Evolutionary conservation across 1,140 invertebrate genomes (phyloP).

Genomic region (Cardiocondyla obscurior): DNA sequence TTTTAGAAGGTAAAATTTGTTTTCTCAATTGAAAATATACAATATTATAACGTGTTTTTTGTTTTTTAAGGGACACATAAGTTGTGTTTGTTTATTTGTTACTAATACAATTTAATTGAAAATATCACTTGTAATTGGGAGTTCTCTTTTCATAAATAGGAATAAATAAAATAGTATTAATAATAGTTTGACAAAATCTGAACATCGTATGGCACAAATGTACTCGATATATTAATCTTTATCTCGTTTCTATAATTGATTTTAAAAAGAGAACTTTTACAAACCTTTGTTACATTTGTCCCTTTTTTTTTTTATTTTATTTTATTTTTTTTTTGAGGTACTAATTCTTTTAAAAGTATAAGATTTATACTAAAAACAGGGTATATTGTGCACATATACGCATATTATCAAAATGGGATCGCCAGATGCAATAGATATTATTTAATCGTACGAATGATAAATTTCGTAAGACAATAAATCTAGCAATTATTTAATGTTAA

Average conservation of each 20-base stretch:
- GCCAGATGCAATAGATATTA: conserved; percentile 2
- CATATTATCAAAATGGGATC: not conserved
- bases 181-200: conserved; percentile 8
- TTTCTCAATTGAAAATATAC: not conserved
- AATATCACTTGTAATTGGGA: not conserved
- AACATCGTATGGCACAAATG: not conserved
- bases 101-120: conserved; percentile 34
- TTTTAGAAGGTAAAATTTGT: conserved; percentile 31
- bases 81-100: conserved; percentile 16
- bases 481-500: conserved; percentile 9
- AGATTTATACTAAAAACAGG: conserved; percentile 17
- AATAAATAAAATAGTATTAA: conserved; percentile 8
- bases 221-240: conserved; percentile 1
- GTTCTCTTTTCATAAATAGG: not conserved
- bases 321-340: no score
- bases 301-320: no score
- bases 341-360: conserved; percentile 36
- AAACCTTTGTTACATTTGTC: conserved; percentile 18
- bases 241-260: not conserved
- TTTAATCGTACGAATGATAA: not conserved
- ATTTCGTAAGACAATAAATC: conserved; percentile 3
- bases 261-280: conserved; percentile 8
- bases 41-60: not conserved
- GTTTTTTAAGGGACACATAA: not conserved
- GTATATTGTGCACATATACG: conserved; percentile 11